phyloP scores from a whole-genome alignment of 30 jellyfish, hydroid and myxozoan genomes.

The Turritopsis dohrnii region DNA sequence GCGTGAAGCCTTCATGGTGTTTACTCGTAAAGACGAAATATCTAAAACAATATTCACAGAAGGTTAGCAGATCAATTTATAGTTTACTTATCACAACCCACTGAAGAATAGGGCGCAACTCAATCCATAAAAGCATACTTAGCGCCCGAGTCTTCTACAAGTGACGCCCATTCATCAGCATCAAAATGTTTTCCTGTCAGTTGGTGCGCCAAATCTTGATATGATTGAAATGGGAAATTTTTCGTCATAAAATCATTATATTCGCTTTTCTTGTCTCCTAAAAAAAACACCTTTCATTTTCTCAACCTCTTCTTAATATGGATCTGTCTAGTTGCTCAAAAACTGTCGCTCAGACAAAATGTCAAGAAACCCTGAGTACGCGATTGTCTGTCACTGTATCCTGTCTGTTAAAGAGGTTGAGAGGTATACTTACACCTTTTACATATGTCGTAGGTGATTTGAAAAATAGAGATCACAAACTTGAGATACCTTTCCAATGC shows the following conservation, averaged over 20 bases:
- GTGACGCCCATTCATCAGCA: constrained; percentile 68
- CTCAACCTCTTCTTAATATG: background rate
- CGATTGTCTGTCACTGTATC: no score
- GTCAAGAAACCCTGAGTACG: no score
- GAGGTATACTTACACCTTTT: no score
- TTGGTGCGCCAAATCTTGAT: constrained; percentile 83
- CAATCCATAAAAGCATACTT: constrained; percentile 55
- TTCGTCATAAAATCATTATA: constrained; percentile 53
- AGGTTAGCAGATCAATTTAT: no score
- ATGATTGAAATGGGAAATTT: constrained; percentile 79
- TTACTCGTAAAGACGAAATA: constrained; percentile 53
- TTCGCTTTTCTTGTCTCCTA: constrained; percentile 53
- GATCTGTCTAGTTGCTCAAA: no score
- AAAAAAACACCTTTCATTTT: background rate
- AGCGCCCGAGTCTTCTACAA: constrained; percentile 89
- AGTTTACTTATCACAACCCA: no score
- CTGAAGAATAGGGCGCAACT: no score
- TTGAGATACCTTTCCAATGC: constrained; percentile 87
- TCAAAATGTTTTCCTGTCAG: constrained; percentile 76
- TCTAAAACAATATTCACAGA: no score
- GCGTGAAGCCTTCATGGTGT: constrained; percentile 57
- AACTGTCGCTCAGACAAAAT: no score
- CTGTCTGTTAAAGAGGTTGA: no score
- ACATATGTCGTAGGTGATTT: no score
- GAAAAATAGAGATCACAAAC: no score